Evolutionary conservation across 2,113 vertebrate genomes (phyloP), one percentile per base, ranked within the genome.

Genomic region (Pyrgilauda ruficollis): DNA sequence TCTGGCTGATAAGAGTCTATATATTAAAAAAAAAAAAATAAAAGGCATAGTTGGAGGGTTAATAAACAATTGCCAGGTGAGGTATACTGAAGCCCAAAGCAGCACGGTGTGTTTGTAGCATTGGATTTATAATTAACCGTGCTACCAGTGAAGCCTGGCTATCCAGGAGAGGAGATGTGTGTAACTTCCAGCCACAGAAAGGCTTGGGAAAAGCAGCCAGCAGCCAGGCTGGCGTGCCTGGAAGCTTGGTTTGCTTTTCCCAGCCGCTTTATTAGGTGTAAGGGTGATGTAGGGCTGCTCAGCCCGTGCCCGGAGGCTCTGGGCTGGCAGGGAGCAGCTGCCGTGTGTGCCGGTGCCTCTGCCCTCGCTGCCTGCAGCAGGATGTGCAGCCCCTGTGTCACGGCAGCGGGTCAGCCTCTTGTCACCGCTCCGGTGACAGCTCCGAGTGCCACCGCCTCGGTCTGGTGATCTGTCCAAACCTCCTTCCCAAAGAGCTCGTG

Each of bases 371-470:
- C 33, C 46, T 16, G 3, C 33, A 2, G 24, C 26, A 46, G 46
- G 64, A 24, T 44, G 56, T 1, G 0, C 33, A 5, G 37, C 37
- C 19, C 46, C 55, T 21, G 1, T 77, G 74, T 22, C 1, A 1
- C 6, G 31, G 56, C 3, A 0, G 14, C 0, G 55, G 46, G 23
- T 52, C 23, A 7, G 64, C 62, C 13, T 37, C 58, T 11, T 55
- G 66, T 49, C 3, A 0, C 9, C 1, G 0, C 7, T 6, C 1
- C 1, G 37, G 47, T 44, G 52, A 61, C 20, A 5, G 1, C 3
- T 13, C 61, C 49, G 53, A 26, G 35, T 10, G 27, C 56, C 6
- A 5, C 43, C 15, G 3, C 58, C 53, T 58, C 2, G 7, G 14
- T 35, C 77, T 24, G 78, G 18, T 89, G 89, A 43, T 79, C 89